phyloP scores from a whole-genome alignment of 2,113 vertebrate genomes.

The Physeter macrocephalus region DNA sequence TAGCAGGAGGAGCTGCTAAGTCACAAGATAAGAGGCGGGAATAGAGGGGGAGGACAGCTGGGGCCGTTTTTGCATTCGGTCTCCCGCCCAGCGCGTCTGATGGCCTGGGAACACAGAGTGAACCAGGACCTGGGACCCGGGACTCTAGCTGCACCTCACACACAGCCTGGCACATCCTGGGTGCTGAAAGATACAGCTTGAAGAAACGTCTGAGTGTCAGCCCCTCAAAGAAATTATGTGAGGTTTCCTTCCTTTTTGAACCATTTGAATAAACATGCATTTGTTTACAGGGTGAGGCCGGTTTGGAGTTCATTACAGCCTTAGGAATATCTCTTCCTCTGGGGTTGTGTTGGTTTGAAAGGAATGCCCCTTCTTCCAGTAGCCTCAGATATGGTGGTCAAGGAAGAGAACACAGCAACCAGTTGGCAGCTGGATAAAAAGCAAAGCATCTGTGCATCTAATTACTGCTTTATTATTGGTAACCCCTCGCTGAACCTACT shows the following conservation, averaged over 20 bases:
- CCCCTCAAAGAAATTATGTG: background rate
- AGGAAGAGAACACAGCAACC: background rate
- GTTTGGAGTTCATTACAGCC: background rate
- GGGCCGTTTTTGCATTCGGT: background rate
- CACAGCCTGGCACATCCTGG: background rate
- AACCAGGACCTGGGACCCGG: background rate
- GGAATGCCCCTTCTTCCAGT: background rate
- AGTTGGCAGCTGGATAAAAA: background rate
- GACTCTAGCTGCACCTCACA: rapidly evolving
- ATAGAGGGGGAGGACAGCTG: background rate
- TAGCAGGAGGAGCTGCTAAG: background rate
- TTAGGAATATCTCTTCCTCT: background rate
- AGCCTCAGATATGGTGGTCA: background rate
- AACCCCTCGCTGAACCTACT: background rate
- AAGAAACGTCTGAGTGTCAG: background rate
- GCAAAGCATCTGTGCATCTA: background rate
- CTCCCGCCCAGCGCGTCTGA: rapidly evolving
- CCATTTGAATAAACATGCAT: background rate
- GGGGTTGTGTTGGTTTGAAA: background rate
- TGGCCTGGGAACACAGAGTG: background rate
- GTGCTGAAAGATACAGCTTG: background rate
- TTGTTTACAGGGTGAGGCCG: background rate
- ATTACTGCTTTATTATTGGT: background rate
- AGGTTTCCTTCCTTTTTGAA: background rate
- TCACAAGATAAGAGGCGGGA: background rate